Evolutionary conservation across 1,140 invertebrate species (phyloP).

Genomic region (Cydia fagiglandana): DNA sequence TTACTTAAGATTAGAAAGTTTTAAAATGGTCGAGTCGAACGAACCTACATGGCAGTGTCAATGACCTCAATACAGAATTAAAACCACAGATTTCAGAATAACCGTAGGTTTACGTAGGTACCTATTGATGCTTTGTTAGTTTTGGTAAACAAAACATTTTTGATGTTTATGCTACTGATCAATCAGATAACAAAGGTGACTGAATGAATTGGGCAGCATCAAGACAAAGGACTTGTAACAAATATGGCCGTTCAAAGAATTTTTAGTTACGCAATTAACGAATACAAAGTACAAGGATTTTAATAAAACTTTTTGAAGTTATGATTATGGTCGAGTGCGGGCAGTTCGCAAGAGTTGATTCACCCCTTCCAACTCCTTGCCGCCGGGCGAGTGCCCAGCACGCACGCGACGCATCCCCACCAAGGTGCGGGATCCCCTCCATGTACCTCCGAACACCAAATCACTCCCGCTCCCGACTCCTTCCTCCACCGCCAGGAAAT

Average conservation of each 20-base stretch:
- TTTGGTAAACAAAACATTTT: conserved; percentile 10
- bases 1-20: conserved; percentile 9
- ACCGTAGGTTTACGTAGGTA: not conserved
- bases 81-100: not conserved
- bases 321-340: conserved; percentile 57
- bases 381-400: conserved; percentile 68
- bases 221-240: conserved; percentile 58
- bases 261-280: conserved; percentile 65
- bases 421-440: conserved; percentile 77
- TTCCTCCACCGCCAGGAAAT: conserved; percentile 75
- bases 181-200: conserved; percentile 36
- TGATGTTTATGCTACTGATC: conserved; percentile 29
- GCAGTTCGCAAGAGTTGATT: conserved; percentile 66
- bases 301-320: conserved; percentile 53
- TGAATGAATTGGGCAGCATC: conserved; percentile 22
- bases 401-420: conserved; percentile 76
- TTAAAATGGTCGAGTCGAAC: not conserved
- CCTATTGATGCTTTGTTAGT: not conserved
- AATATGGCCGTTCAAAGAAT: conserved; percentile 49
- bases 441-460: conserved; percentile 71
- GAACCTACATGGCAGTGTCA: conserved; percentile 3
- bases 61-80: conserved; percentile 13
- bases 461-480: conserved; percentile 77
- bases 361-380: conserved; percentile 76
- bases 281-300: conserved; percentile 39